Evolutionary conservation across 2,888 invertebrate species (phyloP).

Genomic region (Cenopis cana): DNA sequence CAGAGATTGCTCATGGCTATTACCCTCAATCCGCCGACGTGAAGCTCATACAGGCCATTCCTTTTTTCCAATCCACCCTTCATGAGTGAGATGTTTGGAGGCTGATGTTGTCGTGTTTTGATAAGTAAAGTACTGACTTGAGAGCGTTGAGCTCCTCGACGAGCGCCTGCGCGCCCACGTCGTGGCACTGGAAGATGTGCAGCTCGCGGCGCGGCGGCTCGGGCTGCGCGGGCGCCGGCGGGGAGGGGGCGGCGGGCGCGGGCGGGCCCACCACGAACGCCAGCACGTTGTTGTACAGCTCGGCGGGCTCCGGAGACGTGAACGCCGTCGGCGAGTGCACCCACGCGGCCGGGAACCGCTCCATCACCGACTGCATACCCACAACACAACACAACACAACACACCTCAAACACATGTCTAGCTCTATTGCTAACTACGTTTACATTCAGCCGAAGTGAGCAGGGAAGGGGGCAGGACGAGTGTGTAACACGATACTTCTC

Average conservation of each 20-base stretch:
- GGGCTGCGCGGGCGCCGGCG: slow-evolving; percentile 68
- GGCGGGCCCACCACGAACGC: slow-evolving; percentile 97
- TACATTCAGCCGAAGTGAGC: no score
- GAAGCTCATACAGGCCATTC: background rate
- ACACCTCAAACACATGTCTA: background rate
- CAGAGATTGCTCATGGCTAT: no score
- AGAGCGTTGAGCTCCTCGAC: slow-evolving; percentile 91
- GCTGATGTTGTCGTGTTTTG: no score
- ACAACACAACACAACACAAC: slow-evolving; percentile 47
- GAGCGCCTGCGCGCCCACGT: slow-evolving; percentile 90
- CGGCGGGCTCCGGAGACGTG: slow-evolving; percentile 97
- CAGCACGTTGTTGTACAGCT: slow-evolving; percentile 99
- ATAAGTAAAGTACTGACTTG: slow-evolving; percentile 76
- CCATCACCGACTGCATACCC: slow-evolving; percentile 94
- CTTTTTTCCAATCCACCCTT: background rate
- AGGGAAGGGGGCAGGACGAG: no score
- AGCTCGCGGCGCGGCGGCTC: slow-evolving; percentile 90
- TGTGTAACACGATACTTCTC: no score
- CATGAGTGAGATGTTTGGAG: background rate
- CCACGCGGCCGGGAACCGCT: slow-evolving; percentile 96
- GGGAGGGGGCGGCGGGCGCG: slow-evolving; percentile 51
- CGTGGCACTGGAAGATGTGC: slow-evolving; percentile 97
- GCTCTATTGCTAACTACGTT: no score
- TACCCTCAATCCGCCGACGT: no score
- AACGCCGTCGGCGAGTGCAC: slow-evolving; percentile 99